Conservation (phyloP, 35 echinoderm and acorn worm species). For the Apostichopus japonicus region DNA sequence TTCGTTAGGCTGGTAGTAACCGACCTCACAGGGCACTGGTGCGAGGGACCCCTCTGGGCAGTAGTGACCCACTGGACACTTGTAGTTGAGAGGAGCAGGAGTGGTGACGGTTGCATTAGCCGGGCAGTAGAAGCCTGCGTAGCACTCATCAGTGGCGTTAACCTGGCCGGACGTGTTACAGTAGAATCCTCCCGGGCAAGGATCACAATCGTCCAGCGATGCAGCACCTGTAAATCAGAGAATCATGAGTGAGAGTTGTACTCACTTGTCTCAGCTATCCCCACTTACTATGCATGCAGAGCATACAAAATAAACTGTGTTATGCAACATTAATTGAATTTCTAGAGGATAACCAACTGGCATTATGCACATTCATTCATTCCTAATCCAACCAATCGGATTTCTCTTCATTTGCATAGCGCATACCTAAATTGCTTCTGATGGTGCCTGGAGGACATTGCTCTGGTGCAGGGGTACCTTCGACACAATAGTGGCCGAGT, state of each 20-base stretch:
- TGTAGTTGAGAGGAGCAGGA: constrained; percentile 69
- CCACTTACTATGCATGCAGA: constrained; percentile 54
- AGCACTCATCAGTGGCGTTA: constrained; percentile 81
- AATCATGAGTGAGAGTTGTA: not conserved
- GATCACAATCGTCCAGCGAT: constrained; percentile 74
- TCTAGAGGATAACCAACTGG: too few relatives aligned
- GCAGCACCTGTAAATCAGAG: constrained; percentile 58
- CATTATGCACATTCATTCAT: too few relatives aligned
- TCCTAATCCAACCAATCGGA: too few relatives aligned
- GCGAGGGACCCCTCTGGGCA: constrained; percentile 76
- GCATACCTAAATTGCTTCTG: constrained; percentile 72
- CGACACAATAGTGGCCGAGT: constrained; percentile 84
- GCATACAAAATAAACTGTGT: not conserved
- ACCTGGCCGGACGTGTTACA: constrained; percentile 79
- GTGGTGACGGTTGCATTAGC: constrained; percentile 80
- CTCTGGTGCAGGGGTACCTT: constrained; percentile 81
- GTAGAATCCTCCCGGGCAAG: constrained; percentile 92
- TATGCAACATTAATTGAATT: not conserved
- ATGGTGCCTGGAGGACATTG: constrained; percentile 90
- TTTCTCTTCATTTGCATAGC: not conserved
- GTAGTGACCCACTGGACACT: constrained; percentile 90
- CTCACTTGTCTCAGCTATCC: constrained; percentile 71
- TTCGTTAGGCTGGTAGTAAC: constrained; percentile 91
- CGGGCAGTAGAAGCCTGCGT: constrained; percentile 90
- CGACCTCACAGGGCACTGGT: constrained; percentile 80